Percentiles rank a stretch among this genome's conserved stretches.
Evolutionary conservation across 2,888 invertebrate species (phyloP).

Genomic region (Notodonta dromedarius): DNA sequence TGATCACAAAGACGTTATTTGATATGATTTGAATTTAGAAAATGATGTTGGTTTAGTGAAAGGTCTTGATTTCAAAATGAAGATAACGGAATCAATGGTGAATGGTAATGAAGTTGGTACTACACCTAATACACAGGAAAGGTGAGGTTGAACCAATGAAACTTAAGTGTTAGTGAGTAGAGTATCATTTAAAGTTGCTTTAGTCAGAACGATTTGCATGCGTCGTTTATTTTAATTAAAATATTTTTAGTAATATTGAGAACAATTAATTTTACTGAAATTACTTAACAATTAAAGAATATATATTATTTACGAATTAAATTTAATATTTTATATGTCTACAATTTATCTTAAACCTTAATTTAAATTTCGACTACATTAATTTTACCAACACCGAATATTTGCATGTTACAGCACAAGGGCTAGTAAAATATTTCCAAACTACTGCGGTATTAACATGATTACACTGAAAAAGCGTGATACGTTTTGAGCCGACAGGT

Average conservation of each 20-base stretch:
- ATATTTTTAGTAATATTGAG: no score
- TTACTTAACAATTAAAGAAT: no score
- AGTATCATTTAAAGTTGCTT: neutral
- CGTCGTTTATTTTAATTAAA: no score
- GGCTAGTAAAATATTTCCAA: conserved; percentile 14
- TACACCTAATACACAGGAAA: conserved; percentile 32
- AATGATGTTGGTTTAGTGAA: conserved; percentile 3
- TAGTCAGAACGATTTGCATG: no score
- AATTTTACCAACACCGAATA: no score
- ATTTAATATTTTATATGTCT: no score
- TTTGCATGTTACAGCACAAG: no score
- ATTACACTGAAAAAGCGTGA: conserved; percentile 17
- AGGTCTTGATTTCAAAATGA: conserved; percentile 50
- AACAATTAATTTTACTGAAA: no score
- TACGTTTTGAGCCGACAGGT: conserved; percentile 22
- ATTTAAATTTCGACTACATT: no score
- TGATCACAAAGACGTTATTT: neutral
- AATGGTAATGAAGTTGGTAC: conserved; percentile 38
- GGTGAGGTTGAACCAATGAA: conserved; percentile 29
- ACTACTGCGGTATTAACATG: conserved; percentile 2
- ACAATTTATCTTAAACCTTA: no score
- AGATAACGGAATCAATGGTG: conserved; percentile 61
- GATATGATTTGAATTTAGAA: conserved; percentile 18
- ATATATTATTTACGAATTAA: no score
- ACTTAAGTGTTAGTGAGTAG: no score